Evolutionary conservation across 2,113 vertebrate genomes (phyloP), one percentile per base, ranked within the genome.

Genomic region (Petrocephalus microphthalmus): DNA sequence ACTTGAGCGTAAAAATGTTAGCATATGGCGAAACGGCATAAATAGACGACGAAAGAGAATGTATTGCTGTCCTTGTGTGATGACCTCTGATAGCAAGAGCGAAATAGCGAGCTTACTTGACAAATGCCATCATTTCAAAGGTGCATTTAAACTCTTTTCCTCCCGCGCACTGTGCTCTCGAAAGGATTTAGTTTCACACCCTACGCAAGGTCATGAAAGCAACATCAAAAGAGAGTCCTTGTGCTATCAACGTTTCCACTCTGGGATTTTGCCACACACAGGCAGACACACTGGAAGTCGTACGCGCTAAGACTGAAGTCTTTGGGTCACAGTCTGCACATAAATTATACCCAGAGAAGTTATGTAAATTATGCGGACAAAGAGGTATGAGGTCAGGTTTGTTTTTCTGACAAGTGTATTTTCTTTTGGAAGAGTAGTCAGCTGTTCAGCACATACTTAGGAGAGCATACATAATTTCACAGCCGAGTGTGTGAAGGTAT

Each of bases 191-290:
- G 87, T 94, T 96, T 95, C 90, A 91, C 84, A 91, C 90, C 94
- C 60, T 91, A 91, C 2, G 6, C 85, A 90, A 93, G 93, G 92
- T 94, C 94, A 96, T 91, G 92, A 92, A 93, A 92, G 87, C 83
- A 94, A 94, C 90, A 93, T 93, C 93, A 96, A 95, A 95, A 91
- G 93, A 91, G 83, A 90, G 89, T 92, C 88, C 90, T 94, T 91
- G 89, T 91, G 91, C 90, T 91, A 94, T 92, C 89, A 88, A 87
- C 67, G 91, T 95, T 94, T 90, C 89, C 91, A 86, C 88, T 88
- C 81, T 82, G 89, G 88, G 88, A 89, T 88, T 90, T 90, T 84
- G 90, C 84, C 89, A 71, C 84, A 67, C 90, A 87, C 88, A 87
- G 29, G 42, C 52, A 22, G 8, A 42, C 45, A 19, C 42, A 4